These are phyloP conservation scores for Siniperca undulata DNA, from an alignment of 2,797 vertebrate species.

Conservation along the genomic window DNA sequence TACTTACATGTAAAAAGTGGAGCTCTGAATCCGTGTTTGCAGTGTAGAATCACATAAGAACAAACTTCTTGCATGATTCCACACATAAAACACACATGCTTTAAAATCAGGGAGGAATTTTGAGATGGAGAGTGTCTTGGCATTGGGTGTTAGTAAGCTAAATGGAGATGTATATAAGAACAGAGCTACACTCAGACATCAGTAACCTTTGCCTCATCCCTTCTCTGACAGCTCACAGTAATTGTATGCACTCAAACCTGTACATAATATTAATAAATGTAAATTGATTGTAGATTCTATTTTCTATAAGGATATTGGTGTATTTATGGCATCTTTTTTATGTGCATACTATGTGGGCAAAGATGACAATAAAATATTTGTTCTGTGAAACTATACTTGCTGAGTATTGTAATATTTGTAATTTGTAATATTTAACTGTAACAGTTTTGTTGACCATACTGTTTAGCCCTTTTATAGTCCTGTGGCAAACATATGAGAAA, in stretches of 20 bases:
- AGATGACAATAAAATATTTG: conserved; percentile 70
- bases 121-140: conserved; percentile 15
- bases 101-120: conserved; percentile 7
- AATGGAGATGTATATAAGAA: conserved; percentile 13
- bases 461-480: neutral
- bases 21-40: conserved; percentile 34
- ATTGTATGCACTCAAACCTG: conserved; percentile 84
- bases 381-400: conserved; percentile 16
- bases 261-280: conserved; percentile 80
- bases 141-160: conserved; percentile 3
- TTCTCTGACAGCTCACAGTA: conserved; percentile 68
- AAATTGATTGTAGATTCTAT: conserved; percentile 79
- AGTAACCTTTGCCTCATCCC: conserved; percentile 35
- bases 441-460: neutral
- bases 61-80: neutral
- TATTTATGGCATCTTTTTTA: conserved; percentile 80
- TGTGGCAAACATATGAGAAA: neutral
- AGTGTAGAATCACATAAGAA: conserved; percentile 5
- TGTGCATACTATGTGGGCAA: conserved; percentile 38
- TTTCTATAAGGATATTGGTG: conserved; percentile 71
- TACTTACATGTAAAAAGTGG: neutral
- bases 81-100: neutral
- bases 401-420: neutral
- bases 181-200: conserved; percentile 54
- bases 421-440: neutral